Conservation (phyloP, 2,888 invertebrate genomes). For the Watsonalla binaria region DNA sequence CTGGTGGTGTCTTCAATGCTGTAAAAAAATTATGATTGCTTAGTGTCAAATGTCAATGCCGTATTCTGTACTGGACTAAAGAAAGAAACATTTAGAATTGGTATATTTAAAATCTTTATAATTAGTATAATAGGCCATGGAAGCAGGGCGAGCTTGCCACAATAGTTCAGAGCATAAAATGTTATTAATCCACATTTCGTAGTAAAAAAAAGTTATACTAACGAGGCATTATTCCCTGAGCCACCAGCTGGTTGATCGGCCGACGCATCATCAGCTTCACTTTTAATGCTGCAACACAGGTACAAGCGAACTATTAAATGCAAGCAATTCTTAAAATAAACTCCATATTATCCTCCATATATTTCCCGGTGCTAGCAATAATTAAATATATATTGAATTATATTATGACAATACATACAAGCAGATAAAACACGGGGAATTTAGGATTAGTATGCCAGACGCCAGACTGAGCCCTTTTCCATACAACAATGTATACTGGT, state of each 20-base stretch:
- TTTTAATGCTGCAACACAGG: conserved; percentile 90
- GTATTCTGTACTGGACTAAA: not conserved
- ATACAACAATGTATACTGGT: conserved; percentile 54
- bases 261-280: conserved; percentile 97
- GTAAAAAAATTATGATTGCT: conserved; percentile 35
- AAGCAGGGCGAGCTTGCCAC: conserved; percentile 1
- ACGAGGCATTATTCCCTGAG: conserved; percentile 99
- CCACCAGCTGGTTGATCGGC: conserved; percentile 96
- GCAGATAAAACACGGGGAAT: conserved; percentile 5
- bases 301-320: conserved; percentile 12
- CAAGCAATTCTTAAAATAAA: not conserved
- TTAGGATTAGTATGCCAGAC: conserved; percentile 17
- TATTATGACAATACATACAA: not conserved
- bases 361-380: conserved; percentile 10
- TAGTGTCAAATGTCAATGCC: conserved; percentile 1
- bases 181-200: not conserved
- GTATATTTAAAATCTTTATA: conserved; percentile 6
- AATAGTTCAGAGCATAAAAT: not conserved
- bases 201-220: conserved; percentile 75
- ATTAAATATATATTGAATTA: not conserved
- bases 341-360: conserved; percentile 14
- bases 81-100: not conserved
- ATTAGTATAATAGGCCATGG: not conserved
- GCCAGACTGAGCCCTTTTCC: conserved; percentile 42
- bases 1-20: conserved; percentile 97